Conservation (phyloP, 1,140 invertebrate genomes). For the Heterodera schachtii region DNA sequence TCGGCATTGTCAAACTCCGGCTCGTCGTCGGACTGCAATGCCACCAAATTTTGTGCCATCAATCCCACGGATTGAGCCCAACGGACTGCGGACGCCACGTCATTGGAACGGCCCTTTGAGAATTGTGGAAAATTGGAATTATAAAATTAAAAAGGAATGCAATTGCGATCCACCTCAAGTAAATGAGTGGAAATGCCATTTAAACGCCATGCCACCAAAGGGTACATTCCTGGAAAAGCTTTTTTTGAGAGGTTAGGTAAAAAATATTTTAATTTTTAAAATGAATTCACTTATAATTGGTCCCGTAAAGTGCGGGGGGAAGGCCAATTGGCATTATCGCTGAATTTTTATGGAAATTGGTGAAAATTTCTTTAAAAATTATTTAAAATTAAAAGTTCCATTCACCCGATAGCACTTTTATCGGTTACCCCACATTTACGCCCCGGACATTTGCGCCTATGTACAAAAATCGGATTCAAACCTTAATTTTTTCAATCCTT, state of each 20-base stretch:
- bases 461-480: too few relatives aligned
- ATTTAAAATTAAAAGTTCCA: not conserved
- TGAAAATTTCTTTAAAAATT: too few relatives aligned
- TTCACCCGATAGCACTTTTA: not conserved
- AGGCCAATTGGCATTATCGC: too few relatives aligned
- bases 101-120: slow-evolving; percentile 75
- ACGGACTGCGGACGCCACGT: slow-evolving; percentile 82
- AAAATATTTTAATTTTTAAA: too few relatives aligned
- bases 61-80: slow-evolving; percentile 81
- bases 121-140: not conserved
- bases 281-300: too few relatives aligned
- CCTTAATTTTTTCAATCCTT: too few relatives aligned
- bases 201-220: slow-evolving; percentile 79
- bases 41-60: slow-evolving; percentile 68
- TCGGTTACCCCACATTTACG: too few relatives aligned
- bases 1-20: slow-evolving; percentile 1
- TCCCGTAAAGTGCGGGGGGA: too few relatives aligned
- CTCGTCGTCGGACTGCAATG: slow-evolving; percentile 71
- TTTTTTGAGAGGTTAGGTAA: too few relatives aligned
- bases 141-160: not conserved
- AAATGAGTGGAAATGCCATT: slow-evolving; percentile 73
- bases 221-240: slow-evolving; percentile 75
- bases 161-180: slow-evolving; percentile 71
- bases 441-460: too few relatives aligned
- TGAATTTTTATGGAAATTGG: too few relatives aligned